These are phyloP conservation scores for Grallaria varia DNA, from an alignment of 2,113 vertebrate genomes.

Conservation along the genomic window DNA sequence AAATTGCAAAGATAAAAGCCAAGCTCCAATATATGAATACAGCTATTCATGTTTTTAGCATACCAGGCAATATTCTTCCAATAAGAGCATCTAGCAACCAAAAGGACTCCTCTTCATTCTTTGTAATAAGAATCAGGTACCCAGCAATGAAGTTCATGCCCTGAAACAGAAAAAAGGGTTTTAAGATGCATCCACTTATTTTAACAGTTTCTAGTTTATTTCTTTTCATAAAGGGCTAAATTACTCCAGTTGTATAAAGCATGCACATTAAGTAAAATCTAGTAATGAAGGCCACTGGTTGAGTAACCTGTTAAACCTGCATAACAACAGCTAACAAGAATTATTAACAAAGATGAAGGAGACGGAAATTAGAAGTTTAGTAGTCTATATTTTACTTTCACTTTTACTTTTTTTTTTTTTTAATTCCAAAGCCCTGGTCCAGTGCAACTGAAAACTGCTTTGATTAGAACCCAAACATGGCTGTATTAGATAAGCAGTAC, in stretches of 20 bases:
- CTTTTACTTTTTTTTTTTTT: not conserved
- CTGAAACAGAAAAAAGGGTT: conserved; percentile 69
- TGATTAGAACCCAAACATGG: not conserved
- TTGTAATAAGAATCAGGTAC: conserved; percentile 91
- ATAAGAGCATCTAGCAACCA: conserved; percentile 94
- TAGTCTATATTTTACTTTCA: not conserved
- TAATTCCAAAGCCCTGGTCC: not conserved
- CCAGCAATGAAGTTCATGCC: conserved; percentile 97
- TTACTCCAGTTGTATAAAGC: not conserved
- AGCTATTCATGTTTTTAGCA: not conserved
- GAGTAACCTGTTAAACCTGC: not conserved
- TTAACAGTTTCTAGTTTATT: not conserved
- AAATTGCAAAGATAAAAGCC: not conserved
- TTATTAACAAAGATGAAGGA: not conserved
- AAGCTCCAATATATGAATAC: not conserved
- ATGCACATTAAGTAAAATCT: not conserved
- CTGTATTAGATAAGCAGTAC: not conserved
- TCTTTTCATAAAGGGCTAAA: not conserved
- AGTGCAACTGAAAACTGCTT: not conserved
- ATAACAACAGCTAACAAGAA: not conserved
- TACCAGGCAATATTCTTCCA: conserved; percentile 90
- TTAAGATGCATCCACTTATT: not conserved
- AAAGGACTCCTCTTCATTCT: conserved; percentile 91
- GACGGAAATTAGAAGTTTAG: not conserved
- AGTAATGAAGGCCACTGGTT: not conserved